Conservation (phyloP, 2,888 invertebrate species). For the Abrostola triplasia region DNA sequence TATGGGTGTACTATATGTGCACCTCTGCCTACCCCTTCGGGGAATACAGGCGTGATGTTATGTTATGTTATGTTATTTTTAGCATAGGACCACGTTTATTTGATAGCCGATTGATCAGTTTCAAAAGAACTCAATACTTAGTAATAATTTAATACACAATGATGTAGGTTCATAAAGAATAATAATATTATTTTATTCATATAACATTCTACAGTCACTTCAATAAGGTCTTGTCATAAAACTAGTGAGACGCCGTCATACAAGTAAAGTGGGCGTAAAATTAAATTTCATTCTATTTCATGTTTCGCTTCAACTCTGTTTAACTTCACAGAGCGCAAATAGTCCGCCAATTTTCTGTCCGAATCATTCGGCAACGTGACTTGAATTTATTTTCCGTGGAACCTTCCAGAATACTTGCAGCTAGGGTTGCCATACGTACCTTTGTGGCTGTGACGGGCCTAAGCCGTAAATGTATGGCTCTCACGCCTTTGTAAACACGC, state of each 20-base stretch:
- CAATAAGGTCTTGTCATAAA: not conserved
- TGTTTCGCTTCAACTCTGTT: slow-evolving; percentile 37
- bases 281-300: slow-evolving; percentile 31
- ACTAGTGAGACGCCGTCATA: slow-evolving; percentile 7
- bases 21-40: too few relatives aligned
- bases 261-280: slow-evolving; percentile 27
- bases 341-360: slow-evolving; percentile 59
- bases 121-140: too few relatives aligned
- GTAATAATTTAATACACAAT: too few relatives aligned
- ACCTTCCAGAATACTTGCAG: slow-evolving; percentile 15
- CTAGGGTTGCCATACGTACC: not conserved
- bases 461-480: not conserved
- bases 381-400: slow-evolving; percentile 58
- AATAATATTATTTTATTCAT: too few relatives aligned
- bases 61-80: too few relatives aligned
- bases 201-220: too few relatives aligned
- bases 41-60: too few relatives aligned
- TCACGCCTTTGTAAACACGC: not conserved
- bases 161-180: too few relatives aligned
- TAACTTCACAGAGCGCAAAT: slow-evolving; percentile 54
- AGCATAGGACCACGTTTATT: too few relatives aligned
- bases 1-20: too few relatives aligned
- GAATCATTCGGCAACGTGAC: slow-evolving; percentile 61
- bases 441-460: not conserved
- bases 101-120: too few relatives aligned